phyloP scores from a whole-genome alignment of 2,888 invertebrate species.

The Platycnemis pennipes region DNA sequence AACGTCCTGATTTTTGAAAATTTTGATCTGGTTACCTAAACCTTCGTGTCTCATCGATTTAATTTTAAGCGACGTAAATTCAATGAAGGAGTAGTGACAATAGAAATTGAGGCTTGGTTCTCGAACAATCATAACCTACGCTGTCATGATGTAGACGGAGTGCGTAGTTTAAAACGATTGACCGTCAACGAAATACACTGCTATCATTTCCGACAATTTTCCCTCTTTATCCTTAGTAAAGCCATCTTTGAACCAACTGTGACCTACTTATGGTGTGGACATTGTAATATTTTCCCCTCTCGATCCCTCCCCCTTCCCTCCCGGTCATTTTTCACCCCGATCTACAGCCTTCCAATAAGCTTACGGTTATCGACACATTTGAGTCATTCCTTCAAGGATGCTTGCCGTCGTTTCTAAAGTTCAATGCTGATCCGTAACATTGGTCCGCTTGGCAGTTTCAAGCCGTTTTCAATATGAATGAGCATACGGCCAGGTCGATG shows the following conservation, averaged over 20 bases:
- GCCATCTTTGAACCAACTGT: background rate
- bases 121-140: too few species aligned
- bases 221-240: background rate
- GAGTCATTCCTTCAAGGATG: conserved; percentile 1
- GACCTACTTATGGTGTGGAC: background rate
- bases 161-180: background rate
- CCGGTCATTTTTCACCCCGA: background rate
- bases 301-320: background rate
- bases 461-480: background rate
- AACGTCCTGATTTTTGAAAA: too few species aligned
- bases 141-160: background rate
- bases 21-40: too few species aligned
- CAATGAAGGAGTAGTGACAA: too few species aligned
- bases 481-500: background rate
- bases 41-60: too few species aligned
- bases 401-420: background rate
- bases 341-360: background rate
- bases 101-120: too few species aligned
- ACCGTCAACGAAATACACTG: background rate
- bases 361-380: background rate
- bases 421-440: background rate
- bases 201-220: background rate
- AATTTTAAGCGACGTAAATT: too few species aligned
- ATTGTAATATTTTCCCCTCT: background rate
- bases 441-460: background rate